Conservation (phyloP, 2,888 invertebrate species). For the Leptopilina myrica region DNA sequence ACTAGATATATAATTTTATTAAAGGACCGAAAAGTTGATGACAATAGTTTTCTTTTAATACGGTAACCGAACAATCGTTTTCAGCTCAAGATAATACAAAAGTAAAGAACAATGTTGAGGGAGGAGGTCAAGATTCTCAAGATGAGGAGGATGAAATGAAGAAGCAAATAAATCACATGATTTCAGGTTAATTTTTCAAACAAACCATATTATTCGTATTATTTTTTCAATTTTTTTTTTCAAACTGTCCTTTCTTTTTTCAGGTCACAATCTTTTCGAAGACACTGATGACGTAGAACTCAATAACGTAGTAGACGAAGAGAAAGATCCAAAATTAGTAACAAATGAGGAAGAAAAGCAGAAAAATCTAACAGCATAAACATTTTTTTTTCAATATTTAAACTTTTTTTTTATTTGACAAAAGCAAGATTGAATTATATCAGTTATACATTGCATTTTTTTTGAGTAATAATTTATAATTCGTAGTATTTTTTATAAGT, state of each 20-base stretch:
- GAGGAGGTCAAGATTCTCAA: conserved; percentile 10
- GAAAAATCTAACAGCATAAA: neutral
- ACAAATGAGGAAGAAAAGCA: conserved; percentile 9
- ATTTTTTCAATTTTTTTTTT: neutral
- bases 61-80: conserved; percentile 31
- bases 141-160: neutral
- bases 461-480: neutral
- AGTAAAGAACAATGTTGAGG: conserved; percentile 20
- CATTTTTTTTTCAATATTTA: neutral
- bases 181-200: neutral
- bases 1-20: conserved; percentile 33
- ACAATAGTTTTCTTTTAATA: neutral
- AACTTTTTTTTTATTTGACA: neutral
- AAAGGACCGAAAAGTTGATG: neutral
- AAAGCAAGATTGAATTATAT: too few relatives aligned
- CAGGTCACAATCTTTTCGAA: conserved; percentile 3
- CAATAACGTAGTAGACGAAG: conserved; percentile 22
- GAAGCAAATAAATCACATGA: conserved; percentile 7
- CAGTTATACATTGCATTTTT: too few relatives aligned
- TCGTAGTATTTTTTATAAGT: neutral
- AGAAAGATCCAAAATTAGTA: conserved; percentile 16
- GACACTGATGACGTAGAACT: neutral
- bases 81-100: conserved; percentile 39
- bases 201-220: too few relatives aligned
- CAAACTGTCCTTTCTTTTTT: neutral